Evolutionary conservation across 2,113 vertebrate species (phyloP).

Genomic region (Anolis sagrei): DNA sequence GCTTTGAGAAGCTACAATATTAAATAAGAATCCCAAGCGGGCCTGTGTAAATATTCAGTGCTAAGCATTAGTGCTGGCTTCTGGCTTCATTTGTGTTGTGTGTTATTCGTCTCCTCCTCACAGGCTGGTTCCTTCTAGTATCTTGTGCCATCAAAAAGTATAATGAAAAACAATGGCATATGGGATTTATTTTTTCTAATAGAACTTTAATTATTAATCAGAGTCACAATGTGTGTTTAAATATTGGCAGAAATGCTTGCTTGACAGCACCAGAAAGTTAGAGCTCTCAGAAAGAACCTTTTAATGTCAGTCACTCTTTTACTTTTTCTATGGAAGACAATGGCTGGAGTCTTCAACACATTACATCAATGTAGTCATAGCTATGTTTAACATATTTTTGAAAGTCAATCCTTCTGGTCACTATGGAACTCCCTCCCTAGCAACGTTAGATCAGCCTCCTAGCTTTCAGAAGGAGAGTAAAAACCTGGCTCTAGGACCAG

Average conservation of each 20-base stretch:
- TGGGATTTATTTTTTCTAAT: constrained; percentile 54
- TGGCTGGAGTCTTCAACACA: background rate
- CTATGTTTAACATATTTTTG: background rate
- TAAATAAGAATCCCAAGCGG: constrained; percentile 40
- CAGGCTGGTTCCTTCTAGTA: constrained; percentile 21
- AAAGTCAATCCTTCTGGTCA: background rate
- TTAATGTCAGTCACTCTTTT: constrained; percentile 27
- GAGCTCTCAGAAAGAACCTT: constrained; percentile 54
- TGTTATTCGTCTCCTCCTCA: background rate
- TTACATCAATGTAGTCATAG: background rate
- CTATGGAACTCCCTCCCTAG: no score
- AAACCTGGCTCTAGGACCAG: no score
- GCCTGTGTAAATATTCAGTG: constrained; percentile 33
- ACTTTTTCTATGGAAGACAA: background rate
- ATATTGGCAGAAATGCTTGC: constrained; percentile 46
- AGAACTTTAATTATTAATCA: constrained; percentile 59
- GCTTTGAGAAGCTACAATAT: constrained; percentile 18
- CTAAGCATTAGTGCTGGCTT: constrained; percentile 19
- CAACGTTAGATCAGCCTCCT: no score
- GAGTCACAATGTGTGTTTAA: constrained; percentile 37
- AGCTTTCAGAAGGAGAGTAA: no score
- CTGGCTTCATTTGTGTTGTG: background rate
- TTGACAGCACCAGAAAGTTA: constrained; percentile 41
- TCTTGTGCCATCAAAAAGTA: constrained; percentile 30
- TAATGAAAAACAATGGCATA: constrained; percentile 52